Base-by-base conservation (phyloP, 2,797 vertebrate genomes). In the Sebastes variabilis region DNA sequence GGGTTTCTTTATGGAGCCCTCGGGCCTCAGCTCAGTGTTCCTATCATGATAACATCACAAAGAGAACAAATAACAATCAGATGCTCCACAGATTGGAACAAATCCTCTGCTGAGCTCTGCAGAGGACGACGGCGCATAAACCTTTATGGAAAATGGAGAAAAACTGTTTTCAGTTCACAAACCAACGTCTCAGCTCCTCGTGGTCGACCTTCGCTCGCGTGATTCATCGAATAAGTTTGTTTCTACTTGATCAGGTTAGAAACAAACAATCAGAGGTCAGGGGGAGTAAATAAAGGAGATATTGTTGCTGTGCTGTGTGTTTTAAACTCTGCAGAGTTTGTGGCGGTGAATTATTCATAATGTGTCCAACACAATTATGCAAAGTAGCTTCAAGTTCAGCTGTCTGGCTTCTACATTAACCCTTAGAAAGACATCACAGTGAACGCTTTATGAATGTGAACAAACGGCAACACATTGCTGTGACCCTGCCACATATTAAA, bases 11-110 rank as follows among this genome's bases (percentile, higher is more conserved):
- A 65, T 82, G 32, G 92, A 90, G 85, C 87, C 83, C 66, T 65
- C 62, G 75, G 90, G 87, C 86, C 86, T 76, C 77, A 68, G 73
- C 36, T 1, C 75, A 62, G 82, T 81, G 82, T 89, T 93, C 89
- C 87, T 81, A 90, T 95, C 91, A 91, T 85, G 89, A 94, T 95
- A 94, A 93, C 92, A 93, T 91, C 42, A 90, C 90, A 69, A 80
- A 46, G 77, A 88, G 88, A 79, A 88, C 89, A 94, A 95, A 96
- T 92, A 92, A 94, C 92, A 94, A 91, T 95, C 92, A 94, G 89
- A 95, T 95, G 93, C 89, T 89, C 83, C 72, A 84, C 91, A 92
- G 90, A 94, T 90, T 93, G 82, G 69, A 75, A 73, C 18, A 62
- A 32, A 60, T 77, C 85, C 72, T 87, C 80, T 73, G 36, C 13